Percentiles rank a stretch among this genome's conserved stretches.
Evolutionary conservation across 2,888 invertebrate species (phyloP).

Genomic region (Diachrysia chrysitis): DNA sequence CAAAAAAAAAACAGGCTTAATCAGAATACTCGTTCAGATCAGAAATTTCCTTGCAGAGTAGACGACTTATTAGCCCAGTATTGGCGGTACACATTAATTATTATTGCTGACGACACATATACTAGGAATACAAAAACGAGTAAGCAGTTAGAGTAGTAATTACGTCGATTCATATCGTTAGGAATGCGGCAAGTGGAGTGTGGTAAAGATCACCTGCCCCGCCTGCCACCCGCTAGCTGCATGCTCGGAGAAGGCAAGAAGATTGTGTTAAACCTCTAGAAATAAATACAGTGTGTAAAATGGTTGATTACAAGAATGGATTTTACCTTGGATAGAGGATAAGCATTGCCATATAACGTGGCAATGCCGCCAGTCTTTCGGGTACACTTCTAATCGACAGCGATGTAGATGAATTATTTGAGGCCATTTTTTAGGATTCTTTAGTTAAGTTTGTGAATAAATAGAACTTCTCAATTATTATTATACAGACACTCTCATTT

Average conservation of each 20-base stretch:
- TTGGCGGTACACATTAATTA: conserved; percentile 45
- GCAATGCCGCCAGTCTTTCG: too few species aligned
- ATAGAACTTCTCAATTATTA: too few species aligned
- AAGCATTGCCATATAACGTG: too few species aligned
- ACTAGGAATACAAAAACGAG: conserved; percentile 52
- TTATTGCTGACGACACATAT: conserved; percentile 36
- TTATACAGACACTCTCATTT: too few species aligned
- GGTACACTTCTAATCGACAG: too few species aligned
- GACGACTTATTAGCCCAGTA: conserved; percentile 34
- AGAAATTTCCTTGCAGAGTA: conserved; percentile 3
- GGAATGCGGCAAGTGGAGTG: conserved; percentile 75
- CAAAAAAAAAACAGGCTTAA: too few species aligned
- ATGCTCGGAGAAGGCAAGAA: conserved; percentile 44
- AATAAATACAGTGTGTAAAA: background rate
- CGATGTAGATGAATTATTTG: too few species aligned
- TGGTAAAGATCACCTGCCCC: conserved; percentile 74
- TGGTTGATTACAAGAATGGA: background rate
- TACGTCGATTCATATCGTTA: conserved; percentile 62
- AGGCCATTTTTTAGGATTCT: too few species aligned
- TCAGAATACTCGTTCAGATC: background rate
- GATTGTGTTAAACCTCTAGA: conserved; percentile 38
- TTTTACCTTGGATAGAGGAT: too few species aligned
- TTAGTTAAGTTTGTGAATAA: too few species aligned
- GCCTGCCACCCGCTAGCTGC: conserved; percentile 36
- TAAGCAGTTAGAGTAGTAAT: conserved; percentile 56